phyloP scores from a whole-genome alignment of 2,797 vertebrate species.

The Silurus aristotelis region DNA sequence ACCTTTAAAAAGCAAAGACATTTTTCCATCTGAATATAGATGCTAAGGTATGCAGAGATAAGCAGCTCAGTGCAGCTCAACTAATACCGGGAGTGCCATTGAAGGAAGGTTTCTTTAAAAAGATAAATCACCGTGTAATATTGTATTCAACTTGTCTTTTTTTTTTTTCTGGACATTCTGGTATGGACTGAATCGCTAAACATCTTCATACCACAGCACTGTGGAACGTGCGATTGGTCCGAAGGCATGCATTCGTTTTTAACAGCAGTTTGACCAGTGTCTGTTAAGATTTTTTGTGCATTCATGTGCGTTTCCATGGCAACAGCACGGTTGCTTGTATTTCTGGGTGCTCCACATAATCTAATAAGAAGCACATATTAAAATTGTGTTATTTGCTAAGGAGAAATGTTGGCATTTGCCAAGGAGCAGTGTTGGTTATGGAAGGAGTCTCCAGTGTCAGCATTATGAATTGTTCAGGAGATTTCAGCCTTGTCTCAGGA shows the following conservation, averaged over 20 bases:
- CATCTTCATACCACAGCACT: not conserved
- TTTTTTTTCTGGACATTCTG: not conserved
- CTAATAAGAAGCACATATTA: not conserved
- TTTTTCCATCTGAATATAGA: not conserved
- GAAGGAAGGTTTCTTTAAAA: not conserved
- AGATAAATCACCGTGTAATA: not conserved
- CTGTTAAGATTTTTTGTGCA: not conserved
- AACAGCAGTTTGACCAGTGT: not conserved
- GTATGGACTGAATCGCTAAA: not conserved
- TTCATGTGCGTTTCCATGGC: not conserved
- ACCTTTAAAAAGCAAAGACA: not conserved
- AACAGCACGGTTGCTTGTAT: not conserved
- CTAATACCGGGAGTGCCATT: not conserved
- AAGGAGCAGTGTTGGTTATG: not conserved
- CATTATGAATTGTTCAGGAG: not conserved
- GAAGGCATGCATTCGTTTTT: not conserved
- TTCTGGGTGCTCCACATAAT: not conserved
- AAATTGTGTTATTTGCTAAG: not conserved
- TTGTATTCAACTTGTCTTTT: not conserved
- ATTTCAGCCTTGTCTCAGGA: not conserved
- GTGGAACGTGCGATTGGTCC: not conserved
- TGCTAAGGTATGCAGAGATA: not conserved
- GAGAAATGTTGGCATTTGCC: not conserved
- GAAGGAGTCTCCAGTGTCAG: conserved; percentile 1
- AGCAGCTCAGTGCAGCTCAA: not conserved